These are phyloP conservation scores for Drosophila lacteicornis DNA, from an alignment of 1,140 invertebrate genomes.

Conservation along the genomic window DNA sequence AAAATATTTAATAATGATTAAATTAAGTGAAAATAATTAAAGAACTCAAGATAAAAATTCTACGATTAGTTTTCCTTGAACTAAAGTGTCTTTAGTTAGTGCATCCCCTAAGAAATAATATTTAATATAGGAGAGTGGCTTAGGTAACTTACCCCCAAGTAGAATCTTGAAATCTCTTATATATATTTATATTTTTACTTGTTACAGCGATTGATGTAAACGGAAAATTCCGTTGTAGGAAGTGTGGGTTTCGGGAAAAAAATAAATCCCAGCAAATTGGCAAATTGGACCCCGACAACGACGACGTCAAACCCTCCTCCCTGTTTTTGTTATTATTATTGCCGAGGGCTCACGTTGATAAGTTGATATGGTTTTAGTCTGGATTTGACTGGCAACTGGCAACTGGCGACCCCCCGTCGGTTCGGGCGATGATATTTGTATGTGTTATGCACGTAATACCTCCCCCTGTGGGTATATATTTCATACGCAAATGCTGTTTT, in stretches of 20 bases:
- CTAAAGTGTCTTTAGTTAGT: too few relatives aligned
- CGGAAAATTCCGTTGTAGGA: slow-evolving; percentile 45
- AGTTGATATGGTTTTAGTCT: slow-evolving; percentile 22
- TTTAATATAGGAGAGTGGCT: too few relatives aligned
- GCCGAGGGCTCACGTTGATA: slow-evolving; percentile 14
- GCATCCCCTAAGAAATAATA: too few relatives aligned
- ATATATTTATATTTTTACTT: not conserved
- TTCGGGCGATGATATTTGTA: slow-evolving; percentile 17
- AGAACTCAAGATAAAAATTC: not conserved
- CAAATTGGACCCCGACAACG: slow-evolving; percentile 25
- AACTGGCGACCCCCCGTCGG: slow-evolving; percentile 8
- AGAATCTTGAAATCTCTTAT: too few relatives aligned
- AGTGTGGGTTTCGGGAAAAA: slow-evolving; percentile 18
- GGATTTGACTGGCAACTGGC: slow-evolving; percentile 2
- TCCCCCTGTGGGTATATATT: not conserved
- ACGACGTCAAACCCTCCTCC: slow-evolving; percentile 33
- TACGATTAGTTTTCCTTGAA: too few relatives aligned
- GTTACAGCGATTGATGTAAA: slow-evolving; percentile 9
- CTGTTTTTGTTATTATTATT: not conserved
- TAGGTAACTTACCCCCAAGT: not conserved
- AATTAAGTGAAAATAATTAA: too few relatives aligned
- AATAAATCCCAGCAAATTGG: slow-evolving; percentile 35
- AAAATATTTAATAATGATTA: too few relatives aligned
- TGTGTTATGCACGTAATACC: slow-evolving; percentile 6
- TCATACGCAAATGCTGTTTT: slow-evolving; percentile 39